Evolutionary conservation across 2,113 vertebrate species (phyloP).

Genomic region (Baryphthengus martii): DNA sequence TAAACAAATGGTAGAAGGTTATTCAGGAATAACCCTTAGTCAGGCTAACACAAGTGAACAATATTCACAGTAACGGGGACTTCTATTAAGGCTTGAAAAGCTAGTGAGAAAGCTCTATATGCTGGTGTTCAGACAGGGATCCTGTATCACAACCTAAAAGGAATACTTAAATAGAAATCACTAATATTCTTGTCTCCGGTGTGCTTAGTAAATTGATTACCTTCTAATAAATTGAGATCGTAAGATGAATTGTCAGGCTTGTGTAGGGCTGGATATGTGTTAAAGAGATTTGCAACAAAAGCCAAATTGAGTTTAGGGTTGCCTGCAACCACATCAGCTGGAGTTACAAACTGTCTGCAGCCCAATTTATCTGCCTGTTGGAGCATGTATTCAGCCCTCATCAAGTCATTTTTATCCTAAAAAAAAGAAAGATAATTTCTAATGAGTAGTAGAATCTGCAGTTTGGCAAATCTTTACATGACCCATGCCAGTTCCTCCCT

Average conservation of each 20-base stretch:
- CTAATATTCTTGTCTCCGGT: not conserved
- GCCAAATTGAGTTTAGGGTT: constrained; percentile 96
- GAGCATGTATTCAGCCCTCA: constrained; percentile 90
- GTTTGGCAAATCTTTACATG: not conserved
- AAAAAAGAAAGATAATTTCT: constrained; percentile 17
- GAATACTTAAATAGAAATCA: not conserved
- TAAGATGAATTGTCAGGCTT: constrained; percentile 73
- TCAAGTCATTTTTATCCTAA: constrained; percentile 84
- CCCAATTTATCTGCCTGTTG: constrained; percentile 89
- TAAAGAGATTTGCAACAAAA: constrained; percentile 96
- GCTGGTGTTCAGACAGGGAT: not conserved
- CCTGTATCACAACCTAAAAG: not conserved
- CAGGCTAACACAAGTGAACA: not conserved
- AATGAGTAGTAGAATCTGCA: not conserved
- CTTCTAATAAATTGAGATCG: constrained; percentile 82
- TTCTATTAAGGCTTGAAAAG: not conserved
- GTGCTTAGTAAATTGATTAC: constrained; percentile 66
- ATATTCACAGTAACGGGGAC: not conserved
- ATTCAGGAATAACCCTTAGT: not conserved
- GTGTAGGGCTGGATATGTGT: constrained; percentile 84
- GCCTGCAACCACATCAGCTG: constrained; percentile 89
- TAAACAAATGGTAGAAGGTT: not conserved
- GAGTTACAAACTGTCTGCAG: constrained; percentile 94
- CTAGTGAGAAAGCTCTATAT: not conserved
- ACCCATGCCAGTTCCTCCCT: not conserved